Evolutionary conservation across 2,113 vertebrate genomes (phyloP).

Genomic region (Garra rufa): DNA sequence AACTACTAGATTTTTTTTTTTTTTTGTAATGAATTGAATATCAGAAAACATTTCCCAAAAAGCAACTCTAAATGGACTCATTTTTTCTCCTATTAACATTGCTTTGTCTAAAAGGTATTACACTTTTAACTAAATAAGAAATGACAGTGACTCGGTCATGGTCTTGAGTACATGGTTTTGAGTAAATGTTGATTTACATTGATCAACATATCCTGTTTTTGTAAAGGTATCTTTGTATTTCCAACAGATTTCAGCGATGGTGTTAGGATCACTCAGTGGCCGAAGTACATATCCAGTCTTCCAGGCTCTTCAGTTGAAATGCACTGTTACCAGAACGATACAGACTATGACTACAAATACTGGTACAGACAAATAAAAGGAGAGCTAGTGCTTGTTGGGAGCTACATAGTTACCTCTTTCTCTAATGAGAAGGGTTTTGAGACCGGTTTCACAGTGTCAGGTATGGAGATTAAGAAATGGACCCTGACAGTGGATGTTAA

Average conservation of each 20-base stretch:
- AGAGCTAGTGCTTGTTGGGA: slow-evolving; percentile 36
- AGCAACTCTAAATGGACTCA: background rate
- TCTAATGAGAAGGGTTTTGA: slow-evolving; percentile 42
- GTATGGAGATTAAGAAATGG: slow-evolving; percentile 43
- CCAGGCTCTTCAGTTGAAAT: slow-evolving; percentile 30
- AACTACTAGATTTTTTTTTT: background rate
- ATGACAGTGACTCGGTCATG: background rate
- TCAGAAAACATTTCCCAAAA: background rate
- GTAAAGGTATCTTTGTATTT: background rate
- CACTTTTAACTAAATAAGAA: background rate
- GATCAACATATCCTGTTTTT: background rate
- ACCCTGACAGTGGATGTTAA: slow-evolving; percentile 46
- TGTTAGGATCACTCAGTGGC: slow-evolving; percentile 59
- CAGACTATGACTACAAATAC: slow-evolving; percentile 52
- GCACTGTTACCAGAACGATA: slow-evolving; percentile 57
- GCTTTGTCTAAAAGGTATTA: slow-evolving; percentile 6
- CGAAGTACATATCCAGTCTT: slow-evolving; percentile 21
- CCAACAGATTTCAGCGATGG: slow-evolving; percentile 24
- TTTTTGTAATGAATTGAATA: background rate
- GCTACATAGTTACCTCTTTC: background rate
- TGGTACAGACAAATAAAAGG: slow-evolving; percentile 54
- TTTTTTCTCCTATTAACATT: background rate
- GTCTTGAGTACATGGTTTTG: background rate
- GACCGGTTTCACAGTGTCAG: slow-evolving; percentile 20
- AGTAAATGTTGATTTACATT: background rate